Conservation (phyloP, 2,888 invertebrate genomes). For the Lasioglossum villosulum region DNA sequence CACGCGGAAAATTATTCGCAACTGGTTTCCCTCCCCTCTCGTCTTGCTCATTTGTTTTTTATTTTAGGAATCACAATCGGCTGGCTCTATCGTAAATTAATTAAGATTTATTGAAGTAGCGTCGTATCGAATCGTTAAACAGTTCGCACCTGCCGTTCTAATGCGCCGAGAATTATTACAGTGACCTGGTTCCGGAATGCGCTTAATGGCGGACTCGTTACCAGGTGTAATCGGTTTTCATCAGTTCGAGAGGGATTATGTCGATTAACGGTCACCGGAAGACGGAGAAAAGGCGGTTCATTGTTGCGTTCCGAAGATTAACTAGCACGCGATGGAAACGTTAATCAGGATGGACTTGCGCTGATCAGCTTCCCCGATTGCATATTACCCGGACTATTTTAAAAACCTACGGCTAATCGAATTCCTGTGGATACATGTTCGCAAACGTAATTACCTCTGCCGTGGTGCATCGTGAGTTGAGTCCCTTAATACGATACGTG, state of each 20-base stretch:
- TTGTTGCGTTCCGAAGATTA: not conserved
- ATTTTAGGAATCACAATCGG: not conserved
- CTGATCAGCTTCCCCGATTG: slow-evolving; percentile 20
- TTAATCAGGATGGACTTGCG: slow-evolving; percentile 26
- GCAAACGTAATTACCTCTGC: slow-evolving; percentile 49
- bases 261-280: not conserved
- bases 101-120: slow-evolving; percentile 53
- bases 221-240: not conserved
- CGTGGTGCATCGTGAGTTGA: slow-evolving; percentile 48
- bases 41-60: not conserved
- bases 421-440: slow-evolving; percentile 36
- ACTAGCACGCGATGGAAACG: slow-evolving; percentile 25
- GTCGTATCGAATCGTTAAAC: slow-evolving; percentile 40
- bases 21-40: slow-evolving; percentile 25
- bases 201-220: not conserved
- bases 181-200: not conserved
- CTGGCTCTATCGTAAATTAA: slow-evolving; percentile 49
- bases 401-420: slow-evolving; percentile 56
- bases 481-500: slow-evolving; percentile 65
- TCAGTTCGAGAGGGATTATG: not conserved
- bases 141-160: slow-evolving; percentile 51
- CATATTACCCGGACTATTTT: slow-evolving; percentile 20
- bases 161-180: slow-evolving; percentile 26
- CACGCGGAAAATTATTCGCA: slow-evolving; percentile 51
- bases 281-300: not conserved